Evolutionary conservation across 2,888 invertebrate genomes (phyloP), one percentile per base, ranked within the genome.

Genomic region (Pseudanteris insignis): DNA sequence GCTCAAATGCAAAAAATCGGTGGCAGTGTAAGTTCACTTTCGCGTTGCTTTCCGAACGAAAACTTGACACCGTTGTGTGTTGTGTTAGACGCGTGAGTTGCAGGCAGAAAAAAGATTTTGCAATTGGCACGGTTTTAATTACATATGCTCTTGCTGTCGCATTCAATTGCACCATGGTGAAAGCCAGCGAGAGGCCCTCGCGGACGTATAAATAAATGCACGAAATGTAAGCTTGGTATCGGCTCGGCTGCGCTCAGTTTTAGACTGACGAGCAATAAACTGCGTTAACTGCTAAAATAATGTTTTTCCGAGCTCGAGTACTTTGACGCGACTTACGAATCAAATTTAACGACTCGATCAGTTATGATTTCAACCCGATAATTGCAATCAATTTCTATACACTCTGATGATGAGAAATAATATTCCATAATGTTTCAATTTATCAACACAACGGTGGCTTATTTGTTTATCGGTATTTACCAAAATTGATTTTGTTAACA

Each of bases 61-160:
- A 54, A 48, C 54, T 48, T 30, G 48, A 54, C 60, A 48, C 54
- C 33, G 48, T 48, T 54, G 54, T 32, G 29, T 54, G n/a, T n/a
- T n/a, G 43, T 54, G 53, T 54, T 54, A 33, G 34, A 47, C n/a
- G 53, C 41, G 46, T 46, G 11, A 24, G 43, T 43, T 59, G 24
- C 29, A 29, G 25, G 41, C 43, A 43, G 59, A 48, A 37, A 48
- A 43, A 60, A 60, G 60, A 48, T 54, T 54, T 60, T 60, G 61
- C 55, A 61, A 61, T 61, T 61, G 61, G 48, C 46, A 46, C 55
- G 61, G 55, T 55, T 61, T 61, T 61, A 61, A 61, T 61, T 61
- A 61, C 61, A 61, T 36, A 46, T 55, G 61, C 53, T 40, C 50
- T 55, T 15, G 40, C 43, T 38, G 61, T 61, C 54, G 61, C 48